Evolutionary conservation across 2,113 vertebrate genomes (phyloP).

Genomic region (Pseudorasbora parva): DNA sequence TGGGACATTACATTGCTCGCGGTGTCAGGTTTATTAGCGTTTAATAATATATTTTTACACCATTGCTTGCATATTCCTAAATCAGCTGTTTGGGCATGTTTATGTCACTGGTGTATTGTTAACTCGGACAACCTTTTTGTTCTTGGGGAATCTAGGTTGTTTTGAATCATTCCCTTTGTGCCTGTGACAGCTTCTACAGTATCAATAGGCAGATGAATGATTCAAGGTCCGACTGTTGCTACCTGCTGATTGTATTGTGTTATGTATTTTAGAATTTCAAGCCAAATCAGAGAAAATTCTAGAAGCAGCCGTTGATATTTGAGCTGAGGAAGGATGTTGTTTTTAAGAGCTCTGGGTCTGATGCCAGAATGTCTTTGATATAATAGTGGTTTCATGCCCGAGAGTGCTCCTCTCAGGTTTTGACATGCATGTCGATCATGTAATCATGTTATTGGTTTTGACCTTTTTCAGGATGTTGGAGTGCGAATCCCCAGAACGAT

Average conservation of each 20-base stretch:
- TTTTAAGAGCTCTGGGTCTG: constrained; percentile 44
- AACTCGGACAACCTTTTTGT: neutral
- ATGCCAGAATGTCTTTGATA: constrained; percentile 29
- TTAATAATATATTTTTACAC: neutral
- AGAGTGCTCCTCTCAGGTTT: neutral
- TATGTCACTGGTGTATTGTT: neutral
- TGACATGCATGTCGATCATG: neutral
- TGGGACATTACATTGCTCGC: neutral
- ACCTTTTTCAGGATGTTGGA: constrained; percentile 88
- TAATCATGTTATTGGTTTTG: neutral
- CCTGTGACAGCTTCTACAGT: neutral
- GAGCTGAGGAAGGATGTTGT: constrained; percentile 33
- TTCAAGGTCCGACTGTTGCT: neutral
- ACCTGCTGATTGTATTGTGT: neutral
- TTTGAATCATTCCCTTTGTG: constrained; percentile 13
- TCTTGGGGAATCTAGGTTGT: neutral
- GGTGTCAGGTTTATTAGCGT: neutral
- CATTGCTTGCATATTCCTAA: neutral
- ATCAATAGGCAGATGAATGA: neutral
- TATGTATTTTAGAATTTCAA: neutral
- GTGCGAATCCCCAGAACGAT: constrained; percentile 94
- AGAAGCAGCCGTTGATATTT: neutral
- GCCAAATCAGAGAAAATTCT: neutral
- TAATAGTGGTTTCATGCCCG: neutral
- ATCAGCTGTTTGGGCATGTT: neutral